Percentiles rank a stretch among this genome's conserved stretches.
Conservation (phyloP, 2,797 vertebrate genomes). For the Epinephelus malabaricus region DNA sequence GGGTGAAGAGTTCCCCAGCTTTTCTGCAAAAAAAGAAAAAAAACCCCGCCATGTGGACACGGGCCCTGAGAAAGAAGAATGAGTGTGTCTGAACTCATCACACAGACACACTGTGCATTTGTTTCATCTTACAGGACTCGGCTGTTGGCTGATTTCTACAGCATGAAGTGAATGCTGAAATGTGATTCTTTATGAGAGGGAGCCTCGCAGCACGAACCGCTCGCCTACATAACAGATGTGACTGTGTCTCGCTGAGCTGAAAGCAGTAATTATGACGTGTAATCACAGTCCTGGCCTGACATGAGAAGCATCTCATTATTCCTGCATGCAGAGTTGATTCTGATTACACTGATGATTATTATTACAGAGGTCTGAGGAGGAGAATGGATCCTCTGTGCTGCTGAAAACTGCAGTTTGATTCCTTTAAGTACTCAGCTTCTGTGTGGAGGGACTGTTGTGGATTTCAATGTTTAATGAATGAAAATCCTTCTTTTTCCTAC, state of each 20-base stretch:
- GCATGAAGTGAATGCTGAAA: not conserved
- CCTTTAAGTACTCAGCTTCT: slow-evolving; percentile 12
- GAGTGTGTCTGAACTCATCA: slow-evolving; percentile 3
- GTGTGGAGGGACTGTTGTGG: not conserved
- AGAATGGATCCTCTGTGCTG: slow-evolving; percentile 41
- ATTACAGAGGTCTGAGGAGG: slow-evolving; percentile 7
- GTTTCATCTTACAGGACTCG: too few relatives aligned
- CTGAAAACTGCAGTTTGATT: slow-evolving; percentile 11
- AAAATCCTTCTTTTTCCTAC: slow-evolving; percentile 9
- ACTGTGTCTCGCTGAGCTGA: slow-evolving; percentile 46
- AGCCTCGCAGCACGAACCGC: slow-evolving; percentile 5
- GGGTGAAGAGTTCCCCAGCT: too few relatives aligned
- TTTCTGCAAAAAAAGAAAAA: too few relatives aligned
- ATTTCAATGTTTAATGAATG: slow-evolving; percentile 10
- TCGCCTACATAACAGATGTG: slow-evolving; percentile 64
- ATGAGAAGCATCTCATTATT: slow-evolving; percentile 56
- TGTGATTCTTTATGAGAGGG: not conserved
- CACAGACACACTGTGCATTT: not conserved
- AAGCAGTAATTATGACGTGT: slow-evolving; percentile 56
- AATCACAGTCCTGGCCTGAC: slow-evolving; percentile 39
- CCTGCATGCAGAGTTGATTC: slow-evolving; percentile 29
- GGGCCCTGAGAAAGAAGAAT: not conserved
- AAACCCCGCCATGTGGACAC: too few relatives aligned
- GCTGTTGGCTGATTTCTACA: not conserved
- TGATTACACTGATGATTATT: slow-evolving; percentile 40